These are phyloP conservation scores for Synodontis membranacea DNA, from an alignment of 2,113 vertebrate species.

Conservation along the genomic window DNA sequence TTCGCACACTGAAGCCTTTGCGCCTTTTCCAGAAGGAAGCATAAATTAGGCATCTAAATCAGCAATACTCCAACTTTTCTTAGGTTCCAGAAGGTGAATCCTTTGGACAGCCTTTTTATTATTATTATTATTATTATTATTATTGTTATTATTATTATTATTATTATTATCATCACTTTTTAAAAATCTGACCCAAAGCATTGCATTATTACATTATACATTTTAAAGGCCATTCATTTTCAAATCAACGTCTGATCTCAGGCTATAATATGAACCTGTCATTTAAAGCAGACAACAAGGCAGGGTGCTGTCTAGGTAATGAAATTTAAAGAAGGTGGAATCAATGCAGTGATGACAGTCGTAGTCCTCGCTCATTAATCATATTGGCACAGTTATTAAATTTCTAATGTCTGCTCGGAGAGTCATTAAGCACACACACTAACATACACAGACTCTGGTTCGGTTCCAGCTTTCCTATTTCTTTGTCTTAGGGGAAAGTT, in stretches of 20 bases:
- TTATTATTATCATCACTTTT: too few species aligned
- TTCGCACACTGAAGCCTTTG: neutral
- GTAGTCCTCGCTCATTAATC: conserved; percentile 45
- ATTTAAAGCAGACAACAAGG: conserved; percentile 42
- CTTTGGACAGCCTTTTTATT: neutral
- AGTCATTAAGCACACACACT: conserved; percentile 33
- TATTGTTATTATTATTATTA: too few species aligned
- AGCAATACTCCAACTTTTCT: neutral
- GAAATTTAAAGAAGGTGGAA: conserved; percentile 29
- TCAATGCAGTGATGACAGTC: conserved; percentile 35
- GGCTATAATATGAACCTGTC: neutral
- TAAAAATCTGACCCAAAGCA: neutral
- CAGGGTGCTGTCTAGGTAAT: conserved; percentile 24
- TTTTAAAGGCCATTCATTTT: conserved; percentile 20
- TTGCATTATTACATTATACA: neutral
- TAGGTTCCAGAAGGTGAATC: conserved; percentile 4
- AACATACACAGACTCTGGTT: conserved; percentile 13
- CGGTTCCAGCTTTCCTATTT: conserved; percentile 21
- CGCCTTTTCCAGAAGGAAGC: neutral
- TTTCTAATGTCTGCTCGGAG: conserved; percentile 40
- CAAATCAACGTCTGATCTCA: conserved; percentile 15
- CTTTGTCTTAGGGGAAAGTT: conserved; percentile 34
- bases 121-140: too few species aligned
- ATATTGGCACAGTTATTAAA: conserved; percentile 52
- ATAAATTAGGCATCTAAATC: neutral